Evolutionary conservation across 2,797 vertebrate genomes (phyloP).

Genomic region (Eulemur mongoz): DNA sequence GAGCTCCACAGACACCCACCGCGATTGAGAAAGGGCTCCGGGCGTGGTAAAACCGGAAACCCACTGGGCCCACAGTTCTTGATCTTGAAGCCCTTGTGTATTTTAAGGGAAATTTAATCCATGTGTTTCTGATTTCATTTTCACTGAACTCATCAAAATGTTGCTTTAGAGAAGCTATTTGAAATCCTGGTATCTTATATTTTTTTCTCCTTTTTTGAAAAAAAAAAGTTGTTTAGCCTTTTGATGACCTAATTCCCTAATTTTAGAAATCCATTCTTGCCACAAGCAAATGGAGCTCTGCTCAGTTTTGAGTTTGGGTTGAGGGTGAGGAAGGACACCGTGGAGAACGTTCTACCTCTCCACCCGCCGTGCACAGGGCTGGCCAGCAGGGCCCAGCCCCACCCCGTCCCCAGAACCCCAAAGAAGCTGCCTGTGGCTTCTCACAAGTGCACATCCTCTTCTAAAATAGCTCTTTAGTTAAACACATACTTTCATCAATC

Average conservation of each 20-base stretch:
- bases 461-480: slow-evolving; percentile 84
- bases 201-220: neutral
- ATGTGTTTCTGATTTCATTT: slow-evolving; percentile 75
- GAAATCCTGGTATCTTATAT: slow-evolving; percentile 52
- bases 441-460: slow-evolving; percentile 76
- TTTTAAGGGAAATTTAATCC: slow-evolving; percentile 74
- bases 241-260: slow-evolving; percentile 30
- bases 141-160: slow-evolving; percentile 76
- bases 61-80: slow-evolving; percentile 37
- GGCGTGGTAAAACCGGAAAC: slow-evolving; percentile 57
- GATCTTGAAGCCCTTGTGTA: slow-evolving; percentile 57
- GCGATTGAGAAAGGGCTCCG: neutral
- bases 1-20: neutral
- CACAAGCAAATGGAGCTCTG: neutral
- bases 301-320: neutral
- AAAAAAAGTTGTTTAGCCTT: neutral
- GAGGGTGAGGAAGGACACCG: neutral
- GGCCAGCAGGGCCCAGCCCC: slow-evolving; percentile 71
- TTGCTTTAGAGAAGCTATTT: slow-evolving; percentile 66
- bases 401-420: slow-evolving; percentile 63
- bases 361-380: neutral
- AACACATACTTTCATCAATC: slow-evolving; percentile 82
- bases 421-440: slow-evolving; percentile 68
- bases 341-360: no score
- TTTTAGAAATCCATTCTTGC: slow-evolving; percentile 25